Percentiles rank a stretch among this genome's conserved stretches.
phyloP scores from a whole-genome alignment of 2,113 vertebrate species.

The Vulpes vulpes region DNA sequence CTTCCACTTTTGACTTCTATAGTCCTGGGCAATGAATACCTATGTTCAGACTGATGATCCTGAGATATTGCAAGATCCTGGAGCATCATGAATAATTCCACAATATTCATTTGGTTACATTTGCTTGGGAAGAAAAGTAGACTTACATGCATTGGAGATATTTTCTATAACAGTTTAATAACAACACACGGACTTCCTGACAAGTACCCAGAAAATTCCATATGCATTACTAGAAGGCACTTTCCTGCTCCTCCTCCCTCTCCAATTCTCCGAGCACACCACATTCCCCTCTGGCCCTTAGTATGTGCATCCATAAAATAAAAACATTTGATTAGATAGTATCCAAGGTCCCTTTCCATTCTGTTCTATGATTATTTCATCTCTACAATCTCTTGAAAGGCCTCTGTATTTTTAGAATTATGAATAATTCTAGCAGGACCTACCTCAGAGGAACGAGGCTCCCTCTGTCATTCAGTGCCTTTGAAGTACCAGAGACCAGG shows the following conservation, averaged over 20 bases:
- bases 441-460: constrained; percentile 2
- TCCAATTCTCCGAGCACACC: neutral
- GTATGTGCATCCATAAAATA: constrained; percentile 3
- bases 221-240: neutral
- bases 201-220: constrained; percentile 15
- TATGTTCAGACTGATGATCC: constrained; percentile 34
- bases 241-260: neutral
- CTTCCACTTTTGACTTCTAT: constrained; percentile 18
- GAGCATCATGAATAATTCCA: neutral
- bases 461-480: neutral
- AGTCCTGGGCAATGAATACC: neutral
- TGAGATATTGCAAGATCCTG: neutral
- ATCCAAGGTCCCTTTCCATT: constrained; percentile 3
- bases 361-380: neutral
- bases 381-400: constrained; percentile 29
- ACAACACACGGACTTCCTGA: neutral
- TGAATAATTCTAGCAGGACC: constrained; percentile 6
- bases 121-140: constrained; percentile 7
- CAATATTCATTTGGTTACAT: constrained; percentile 38
- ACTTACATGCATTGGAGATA: neutral
- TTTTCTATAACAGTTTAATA: constrained; percentile 52
- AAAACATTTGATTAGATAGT: constrained; percentile 24
- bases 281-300: neutral
- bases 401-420: neutral
- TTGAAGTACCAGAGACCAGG: neutral